A percentile compares a stretch with the other conserved stretches of the same genome.
Conservation (phyloP, 2,888 invertebrate species). For the Adineta ricciae region DNA sequence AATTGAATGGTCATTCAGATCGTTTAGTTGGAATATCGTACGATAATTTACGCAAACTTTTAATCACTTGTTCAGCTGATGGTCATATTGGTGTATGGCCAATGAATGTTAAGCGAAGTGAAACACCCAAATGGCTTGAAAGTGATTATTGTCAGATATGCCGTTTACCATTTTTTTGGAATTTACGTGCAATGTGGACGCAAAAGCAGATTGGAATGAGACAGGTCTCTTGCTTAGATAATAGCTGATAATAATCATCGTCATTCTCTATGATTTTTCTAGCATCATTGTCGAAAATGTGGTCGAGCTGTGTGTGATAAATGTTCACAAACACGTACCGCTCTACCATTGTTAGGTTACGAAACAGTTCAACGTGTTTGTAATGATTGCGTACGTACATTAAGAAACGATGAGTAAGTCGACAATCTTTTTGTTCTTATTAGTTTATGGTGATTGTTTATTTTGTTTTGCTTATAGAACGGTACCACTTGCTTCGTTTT, state of each 20-base stretch:
- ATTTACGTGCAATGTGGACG: slow-evolving; percentile 94
- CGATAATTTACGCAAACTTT: not conserved
- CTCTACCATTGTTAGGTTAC: slow-evolving; percentile 89
- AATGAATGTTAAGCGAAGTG: slow-evolving; percentile 30
- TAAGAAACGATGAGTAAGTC: slow-evolving; percentile 29
- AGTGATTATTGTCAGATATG: slow-evolving; percentile 87
- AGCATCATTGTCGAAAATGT: slow-evolving; percentile 61
- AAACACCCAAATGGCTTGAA: slow-evolving; percentile 64
- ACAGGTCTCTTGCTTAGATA: slow-evolving; percentile 39
- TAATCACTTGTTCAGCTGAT: slow-evolving; percentile 26
- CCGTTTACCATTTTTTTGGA: slow-evolving; percentile 94
- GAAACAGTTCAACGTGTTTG: slow-evolving; percentile 94
- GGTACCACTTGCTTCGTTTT: slow-evolving; percentile 81
- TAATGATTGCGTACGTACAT: slow-evolving; percentile 61
- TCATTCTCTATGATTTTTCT: slow-evolving; percentile 34
- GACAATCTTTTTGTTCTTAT: not conserved
- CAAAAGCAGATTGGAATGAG: slow-evolving; percentile 74
- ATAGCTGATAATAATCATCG: slow-evolving; percentile 46
- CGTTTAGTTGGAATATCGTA: slow-evolving; percentile 18
- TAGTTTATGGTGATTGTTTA: not conserved
- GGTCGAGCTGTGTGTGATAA: slow-evolving; percentile 87
- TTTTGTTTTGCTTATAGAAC: slow-evolving; percentile 57
- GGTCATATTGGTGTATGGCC: slow-evolving; percentile 30
- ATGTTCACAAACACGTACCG: slow-evolving; percentile 75
- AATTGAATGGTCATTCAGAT: slow-evolving; percentile 72